Conservation (phyloP, 2,113 vertebrate species). For the Spea multiplicata region DNA sequence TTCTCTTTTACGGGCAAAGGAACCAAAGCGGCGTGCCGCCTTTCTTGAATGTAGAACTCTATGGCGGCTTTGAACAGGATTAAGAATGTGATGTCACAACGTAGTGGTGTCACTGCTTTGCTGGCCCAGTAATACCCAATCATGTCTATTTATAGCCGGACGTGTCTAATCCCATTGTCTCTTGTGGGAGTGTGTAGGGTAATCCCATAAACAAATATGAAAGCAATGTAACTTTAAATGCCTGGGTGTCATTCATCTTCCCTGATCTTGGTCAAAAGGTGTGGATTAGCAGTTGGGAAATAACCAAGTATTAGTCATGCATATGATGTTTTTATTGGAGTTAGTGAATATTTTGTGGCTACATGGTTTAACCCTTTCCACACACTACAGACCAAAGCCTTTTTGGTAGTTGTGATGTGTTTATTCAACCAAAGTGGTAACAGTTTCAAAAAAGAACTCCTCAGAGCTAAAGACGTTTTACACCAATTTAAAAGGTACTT, state of each 20-base stretch:
- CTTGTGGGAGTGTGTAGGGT: not conserved
- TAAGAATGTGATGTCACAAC: slow-evolving; percentile 2
- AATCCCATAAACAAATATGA: not conserved
- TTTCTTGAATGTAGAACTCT: no score
- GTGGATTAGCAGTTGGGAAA: not conserved
- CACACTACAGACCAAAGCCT: not conserved
- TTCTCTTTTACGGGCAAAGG: no score
- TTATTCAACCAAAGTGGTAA: no score
- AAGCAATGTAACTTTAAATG: not conserved
- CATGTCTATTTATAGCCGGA: slow-evolving; percentile 17
- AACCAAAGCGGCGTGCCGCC: no score
- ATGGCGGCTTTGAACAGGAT: not conserved
- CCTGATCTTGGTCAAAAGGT: not conserved
- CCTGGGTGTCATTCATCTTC: not conserved
- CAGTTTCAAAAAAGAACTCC: no score
- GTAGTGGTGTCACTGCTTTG: not conserved
- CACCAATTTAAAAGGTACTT: no score
- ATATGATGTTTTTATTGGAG: no score
- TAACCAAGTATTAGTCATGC: no score
- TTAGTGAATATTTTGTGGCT: no score
- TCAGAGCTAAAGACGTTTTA: no score
- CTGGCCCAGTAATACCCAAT: not conserved
- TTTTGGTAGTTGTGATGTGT: no score
- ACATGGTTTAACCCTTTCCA: not conserved
- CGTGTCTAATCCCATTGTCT: slow-evolving; percentile 17